phyloP scores from a whole-genome alignment of 2,888 invertebrate species.

The Caenorhabditis panamensis region DNA sequence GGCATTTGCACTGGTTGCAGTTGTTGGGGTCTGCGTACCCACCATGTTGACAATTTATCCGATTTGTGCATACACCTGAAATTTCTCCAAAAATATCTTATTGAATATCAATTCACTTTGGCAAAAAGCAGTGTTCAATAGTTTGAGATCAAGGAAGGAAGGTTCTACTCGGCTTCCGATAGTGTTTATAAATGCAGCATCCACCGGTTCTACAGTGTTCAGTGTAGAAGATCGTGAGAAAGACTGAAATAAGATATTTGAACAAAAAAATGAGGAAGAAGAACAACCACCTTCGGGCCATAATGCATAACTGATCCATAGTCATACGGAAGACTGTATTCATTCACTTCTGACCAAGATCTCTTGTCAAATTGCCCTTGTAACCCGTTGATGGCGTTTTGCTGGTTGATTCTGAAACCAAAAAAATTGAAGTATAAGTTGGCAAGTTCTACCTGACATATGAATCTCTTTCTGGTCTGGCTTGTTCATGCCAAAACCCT shows the following conservation, averaged over 20 bases:
- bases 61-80: slow-evolving; percentile 62
- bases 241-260: slow-evolving; percentile 54
- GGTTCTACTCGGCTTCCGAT: slow-evolving; percentile 71
- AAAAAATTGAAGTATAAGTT: neutral
- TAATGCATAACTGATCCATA: slow-evolving; percentile 74
- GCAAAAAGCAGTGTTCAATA: slow-evolving; percentile 69
- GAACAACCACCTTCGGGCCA: slow-evolving; percentile 57
- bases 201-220: slow-evolving; percentile 67
- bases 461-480: slow-evolving; percentile 72
- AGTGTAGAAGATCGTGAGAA: slow-evolving; percentile 60
- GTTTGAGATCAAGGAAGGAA: slow-evolving; percentile 70
- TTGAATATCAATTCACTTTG: slow-evolving; percentile 45
- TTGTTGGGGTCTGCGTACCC: slow-evolving; percentile 80
- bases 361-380: slow-evolving; percentile 69
- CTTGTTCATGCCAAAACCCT: slow-evolving; percentile 76
- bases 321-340: slow-evolving; percentile 70
- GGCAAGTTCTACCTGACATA: slow-evolving; percentile 62
- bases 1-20: slow-evolving; percentile 77
- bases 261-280: neutral
- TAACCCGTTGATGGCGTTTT: slow-evolving; percentile 64
- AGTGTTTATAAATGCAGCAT: slow-evolving; percentile 65
- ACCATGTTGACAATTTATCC: slow-evolving; percentile 74
- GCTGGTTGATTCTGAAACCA: slow-evolving; percentile 59
- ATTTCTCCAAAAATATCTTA: neutral
- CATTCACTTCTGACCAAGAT: slow-evolving; percentile 56